A percentile compares a stretch with the other conserved stretches of the same genome.
phyloP scores from a whole-genome alignment of 2,113 vertebrate genomes.

The Rynchops niger region DNA sequence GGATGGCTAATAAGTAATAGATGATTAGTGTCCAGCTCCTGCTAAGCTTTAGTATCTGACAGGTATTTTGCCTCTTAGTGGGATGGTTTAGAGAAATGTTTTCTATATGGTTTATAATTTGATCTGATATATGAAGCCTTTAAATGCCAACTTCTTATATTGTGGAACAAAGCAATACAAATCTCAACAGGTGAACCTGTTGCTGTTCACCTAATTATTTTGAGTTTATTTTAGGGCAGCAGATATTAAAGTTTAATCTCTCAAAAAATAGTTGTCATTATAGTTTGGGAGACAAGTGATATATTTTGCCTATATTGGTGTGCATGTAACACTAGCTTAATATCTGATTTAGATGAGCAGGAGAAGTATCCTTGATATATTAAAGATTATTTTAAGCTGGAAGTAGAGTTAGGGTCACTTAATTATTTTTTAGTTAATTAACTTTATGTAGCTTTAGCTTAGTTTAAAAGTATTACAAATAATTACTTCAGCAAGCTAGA shows the following conservation, averaged over 20 bases:
- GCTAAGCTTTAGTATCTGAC: not conserved
- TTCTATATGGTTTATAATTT: not conserved
- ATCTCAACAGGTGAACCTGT: no score
- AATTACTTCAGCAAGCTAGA: not conserved
- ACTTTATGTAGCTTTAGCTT: not conserved
- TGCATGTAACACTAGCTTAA: not conserved
- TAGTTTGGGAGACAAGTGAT: not conserved
- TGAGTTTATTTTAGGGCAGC: not conserved
- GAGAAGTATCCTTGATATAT: not conserved
- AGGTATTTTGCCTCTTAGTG: not conserved
- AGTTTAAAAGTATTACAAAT: not conserved
- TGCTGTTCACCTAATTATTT: not conserved
- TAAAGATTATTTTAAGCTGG: not conserved
- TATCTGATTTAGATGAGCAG: not conserved
- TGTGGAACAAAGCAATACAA: fast-evolving
- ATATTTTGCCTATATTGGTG: not conserved
- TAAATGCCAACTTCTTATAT: not conserved
- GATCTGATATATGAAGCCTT: not conserved
- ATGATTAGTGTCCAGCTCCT: not conserved
- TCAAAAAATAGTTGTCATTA: not conserved
- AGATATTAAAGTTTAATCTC: not conserved
- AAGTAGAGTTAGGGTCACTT: not conserved
- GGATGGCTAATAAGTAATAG: not conserved
- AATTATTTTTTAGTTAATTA: not conserved
- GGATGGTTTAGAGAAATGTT: not conserved